These are phyloP conservation scores for Semibalanus balanoides DNA, from an alignment of 1,140 invertebrate species.

Conservation along the genomic window DNA sequence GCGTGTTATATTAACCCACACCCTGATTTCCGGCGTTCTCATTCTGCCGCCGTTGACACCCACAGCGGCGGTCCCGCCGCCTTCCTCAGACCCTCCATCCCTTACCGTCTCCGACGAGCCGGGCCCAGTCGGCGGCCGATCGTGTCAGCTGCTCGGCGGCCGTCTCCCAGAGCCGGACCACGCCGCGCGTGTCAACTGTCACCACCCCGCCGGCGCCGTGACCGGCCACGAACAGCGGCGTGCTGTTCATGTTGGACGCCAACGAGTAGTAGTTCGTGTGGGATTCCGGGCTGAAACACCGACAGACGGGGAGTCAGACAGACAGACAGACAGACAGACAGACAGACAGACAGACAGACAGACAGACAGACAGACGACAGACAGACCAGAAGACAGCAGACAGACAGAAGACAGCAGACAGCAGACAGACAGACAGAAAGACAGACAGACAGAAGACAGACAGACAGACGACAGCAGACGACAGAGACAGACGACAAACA, in stretches of 20 bases:
- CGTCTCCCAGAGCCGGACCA: conserved; percentile 45
- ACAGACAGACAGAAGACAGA: too few relatives aligned
- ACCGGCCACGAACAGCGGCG: conserved; percentile 28
- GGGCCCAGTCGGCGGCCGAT: conserved; percentile 35
- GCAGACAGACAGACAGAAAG: background rate
- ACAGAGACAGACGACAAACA: too few relatives aligned
- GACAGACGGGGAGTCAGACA: background rate
- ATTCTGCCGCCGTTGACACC: too few relatives aligned
- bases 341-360: too few relatives aligned
- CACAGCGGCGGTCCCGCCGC: too few relatives aligned
- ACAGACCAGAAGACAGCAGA: too few relatives aligned
- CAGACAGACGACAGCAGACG: too few relatives aligned
- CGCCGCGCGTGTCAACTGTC: conserved; percentile 43
- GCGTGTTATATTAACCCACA: too few relatives aligned
- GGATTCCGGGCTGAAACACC: background rate
- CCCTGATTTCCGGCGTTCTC: too few relatives aligned
- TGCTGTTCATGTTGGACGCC: conserved; percentile 22
- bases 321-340: background rate
- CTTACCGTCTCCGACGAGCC: conserved; percentile 31
- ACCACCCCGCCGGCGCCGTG: conserved; percentile 37
- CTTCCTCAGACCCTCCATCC: too few relatives aligned
- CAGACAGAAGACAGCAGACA: too few relatives aligned
- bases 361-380: too few relatives aligned
- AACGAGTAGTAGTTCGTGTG: conserved; percentile 14
- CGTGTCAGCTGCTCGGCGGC: conserved; percentile 32